A percentile compares a stretch with the other conserved stretches of the same genome.
Conservation (phyloP, 2,888 invertebrate genomes). For the Caenorhabditis angaria region DNA sequence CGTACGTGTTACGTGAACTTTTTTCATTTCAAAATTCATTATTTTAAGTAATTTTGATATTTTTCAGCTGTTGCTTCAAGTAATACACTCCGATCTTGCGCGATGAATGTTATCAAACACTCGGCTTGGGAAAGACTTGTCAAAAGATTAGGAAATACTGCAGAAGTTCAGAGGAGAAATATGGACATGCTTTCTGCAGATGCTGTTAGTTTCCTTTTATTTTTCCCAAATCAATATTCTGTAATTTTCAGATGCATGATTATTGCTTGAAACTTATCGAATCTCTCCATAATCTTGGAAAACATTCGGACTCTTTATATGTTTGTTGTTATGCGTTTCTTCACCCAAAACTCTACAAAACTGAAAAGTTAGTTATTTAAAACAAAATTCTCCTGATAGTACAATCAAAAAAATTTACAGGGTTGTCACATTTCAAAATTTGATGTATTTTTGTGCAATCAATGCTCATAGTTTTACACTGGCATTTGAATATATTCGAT, state of each 20-base stretch:
- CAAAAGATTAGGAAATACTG: slow-evolving; percentile 54
- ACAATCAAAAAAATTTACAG: slow-evolving; percentile 38
- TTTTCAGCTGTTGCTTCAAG: slow-evolving; percentile 40
- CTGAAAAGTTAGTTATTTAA: slow-evolving; percentile 42
- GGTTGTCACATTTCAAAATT: slow-evolving; percentile 57
- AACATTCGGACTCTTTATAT: slow-evolving; percentile 58
- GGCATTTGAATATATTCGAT: slow-evolving; percentile 70
- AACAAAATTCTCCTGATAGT: slow-evolving; percentile 3
- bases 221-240: background rate
- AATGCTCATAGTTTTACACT: slow-evolving; percentile 60
- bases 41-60: background rate
- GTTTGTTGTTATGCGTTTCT: slow-evolving; percentile 69
- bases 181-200: slow-evolving; percentile 19
- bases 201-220: slow-evolving; percentile 20
- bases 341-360: slow-evolving; percentile 57
- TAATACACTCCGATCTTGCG: slow-evolving; percentile 48
- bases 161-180: slow-evolving; percentile 23
- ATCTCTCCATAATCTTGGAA: slow-evolving; percentile 41
- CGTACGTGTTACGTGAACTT: no score
- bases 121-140: slow-evolving; percentile 57
- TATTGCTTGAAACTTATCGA: slow-evolving; percentile 67
- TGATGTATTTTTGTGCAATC: slow-evolving; percentile 64
- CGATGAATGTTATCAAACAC: slow-evolving; percentile 53
- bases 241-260: slow-evolving; percentile 60
- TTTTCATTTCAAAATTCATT: no score